These are phyloP conservation scores for Chelonia mydas DNA, from an alignment of 2,797 vertebrate species.

Conservation along the genomic window DNA sequence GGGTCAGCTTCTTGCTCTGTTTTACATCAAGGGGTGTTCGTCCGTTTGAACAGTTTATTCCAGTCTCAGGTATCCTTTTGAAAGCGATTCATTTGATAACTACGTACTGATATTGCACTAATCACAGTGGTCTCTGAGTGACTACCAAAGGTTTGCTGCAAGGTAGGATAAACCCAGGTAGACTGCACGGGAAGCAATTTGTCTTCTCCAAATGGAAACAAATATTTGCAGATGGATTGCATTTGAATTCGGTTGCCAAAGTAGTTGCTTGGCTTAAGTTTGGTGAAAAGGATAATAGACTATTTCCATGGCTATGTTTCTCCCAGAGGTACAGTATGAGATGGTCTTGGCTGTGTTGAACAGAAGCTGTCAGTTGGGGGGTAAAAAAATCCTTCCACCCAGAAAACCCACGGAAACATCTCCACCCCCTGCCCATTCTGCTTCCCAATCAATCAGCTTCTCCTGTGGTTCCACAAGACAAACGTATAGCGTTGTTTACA, in stretches of 20 bases:
- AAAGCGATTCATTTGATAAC: not conserved
- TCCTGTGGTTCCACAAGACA: not conserved
- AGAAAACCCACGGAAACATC: not conserved
- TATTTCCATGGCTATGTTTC: not conserved
- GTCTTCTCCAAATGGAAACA: not conserved
- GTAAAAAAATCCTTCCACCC: not conserved
- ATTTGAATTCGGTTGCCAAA: not conserved
- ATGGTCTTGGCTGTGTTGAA: not conserved
- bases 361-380: too few species aligned
- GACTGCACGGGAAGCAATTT: not conserved
- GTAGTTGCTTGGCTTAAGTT: not conserved
- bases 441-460: constrained; percentile 30
- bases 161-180: not conserved
- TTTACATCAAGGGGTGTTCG: constrained; percentile 3
- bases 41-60: constrained; percentile 49
- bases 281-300: not conserved
- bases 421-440: not conserved
- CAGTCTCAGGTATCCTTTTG: not conserved
- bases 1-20: constrained; percentile 19
- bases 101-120: not conserved
- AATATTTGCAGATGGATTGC: not conserved
- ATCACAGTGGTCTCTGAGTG: not conserved
- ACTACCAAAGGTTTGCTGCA: not conserved
- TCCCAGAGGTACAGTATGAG: not conserved
- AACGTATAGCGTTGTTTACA: not conserved